These are phyloP conservation scores for Melangyna quadrimaculata DNA, from an alignment of 2,888 invertebrate genomes.

Conservation along the genomic window DNA sequence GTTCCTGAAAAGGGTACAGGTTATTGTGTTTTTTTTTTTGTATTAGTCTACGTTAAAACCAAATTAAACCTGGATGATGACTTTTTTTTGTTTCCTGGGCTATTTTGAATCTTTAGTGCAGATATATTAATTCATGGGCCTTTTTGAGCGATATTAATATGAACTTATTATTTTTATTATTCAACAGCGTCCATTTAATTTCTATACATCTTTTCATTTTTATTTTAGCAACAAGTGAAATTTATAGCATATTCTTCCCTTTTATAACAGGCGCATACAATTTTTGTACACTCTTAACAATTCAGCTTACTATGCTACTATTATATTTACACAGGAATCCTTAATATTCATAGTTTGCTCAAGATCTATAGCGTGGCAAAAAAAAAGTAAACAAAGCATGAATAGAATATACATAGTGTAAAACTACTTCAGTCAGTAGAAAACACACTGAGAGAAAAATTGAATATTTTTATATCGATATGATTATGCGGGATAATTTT, in stretches of 20 bases:
- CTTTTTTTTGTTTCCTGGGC: too few species aligned
- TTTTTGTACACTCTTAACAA: not conserved
- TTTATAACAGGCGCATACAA: not conserved
- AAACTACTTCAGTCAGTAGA: constrained; percentile 4
- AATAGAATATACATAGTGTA: not conserved
- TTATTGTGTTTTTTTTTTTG: too few species aligned
- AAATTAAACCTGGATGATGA: too few species aligned
- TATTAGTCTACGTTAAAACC: too few species aligned
- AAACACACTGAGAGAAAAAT: not conserved
- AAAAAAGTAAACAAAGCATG: not conserved
- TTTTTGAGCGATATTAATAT: too few species aligned
- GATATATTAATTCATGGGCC: too few species aligned
- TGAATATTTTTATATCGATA: not conserved
- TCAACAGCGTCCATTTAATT: not conserved
- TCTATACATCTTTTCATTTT: constrained; percentile 9
- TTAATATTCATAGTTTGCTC: not conserved
- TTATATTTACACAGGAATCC: not conserved
- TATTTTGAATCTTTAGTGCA: too few species aligned
- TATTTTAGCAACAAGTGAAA: constrained; percentile 40
- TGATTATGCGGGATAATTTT: not conserved
- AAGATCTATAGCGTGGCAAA: not conserved
- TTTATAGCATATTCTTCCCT: not conserved
- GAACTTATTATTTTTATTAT: too few species aligned
- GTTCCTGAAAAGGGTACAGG: too few species aligned
- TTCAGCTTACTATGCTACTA: not conserved